A percentile compares a stretch with the other conserved stretches of the same genome.
phyloP scores from a whole-genome alignment of 2,888 invertebrate genomes.

The Ceriagrion tenellum region DNA sequence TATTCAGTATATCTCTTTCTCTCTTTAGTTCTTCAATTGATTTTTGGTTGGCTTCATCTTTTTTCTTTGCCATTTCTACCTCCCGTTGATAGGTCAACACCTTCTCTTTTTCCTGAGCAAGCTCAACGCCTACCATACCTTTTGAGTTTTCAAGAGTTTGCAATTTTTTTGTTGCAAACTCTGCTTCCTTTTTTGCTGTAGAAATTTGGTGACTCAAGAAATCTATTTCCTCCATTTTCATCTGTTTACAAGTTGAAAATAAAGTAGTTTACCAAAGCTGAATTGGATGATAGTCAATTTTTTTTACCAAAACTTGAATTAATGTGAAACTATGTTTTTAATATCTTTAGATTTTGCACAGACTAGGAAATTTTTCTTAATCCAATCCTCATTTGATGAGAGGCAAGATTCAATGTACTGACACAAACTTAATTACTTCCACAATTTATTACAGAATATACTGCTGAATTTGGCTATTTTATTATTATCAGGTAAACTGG shows the following conservation, averaged over 20 bases:
- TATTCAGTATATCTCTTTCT: constrained; percentile 85
- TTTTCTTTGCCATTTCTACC: constrained; percentile 81
- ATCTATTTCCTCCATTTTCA: constrained; percentile 76
- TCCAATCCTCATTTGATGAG: neutral
- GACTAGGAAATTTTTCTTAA: neutral
- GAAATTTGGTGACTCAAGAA: constrained; percentile 79
- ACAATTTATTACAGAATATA: too few species aligned
- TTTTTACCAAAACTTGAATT: neutral
- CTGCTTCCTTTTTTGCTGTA: constrained; percentile 78
- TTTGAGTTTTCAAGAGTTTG: constrained; percentile 75
- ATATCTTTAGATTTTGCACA: too few species aligned
- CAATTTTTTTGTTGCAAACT: constrained; percentile 11
- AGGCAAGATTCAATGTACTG: neutral
- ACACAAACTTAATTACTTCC: too few species aligned
- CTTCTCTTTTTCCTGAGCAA: constrained; percentile 75
- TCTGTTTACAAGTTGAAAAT: neutral
- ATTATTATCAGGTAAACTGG: too few species aligned
- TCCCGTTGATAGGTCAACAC: constrained; percentile 78
- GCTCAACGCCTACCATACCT: constrained; percentile 75
- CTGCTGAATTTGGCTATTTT: too few species aligned
- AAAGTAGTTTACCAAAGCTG: neutral
- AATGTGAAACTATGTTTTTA: too few species aligned
- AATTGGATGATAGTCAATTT: neutral
- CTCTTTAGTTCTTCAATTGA: constrained; percentile 83
- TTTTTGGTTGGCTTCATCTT: constrained; percentile 81